Evolutionary conservation across 1,140 invertebrate species (phyloP), one percentile per base, ranked within the genome.

Genomic region (Uloborus diversus): DNA sequence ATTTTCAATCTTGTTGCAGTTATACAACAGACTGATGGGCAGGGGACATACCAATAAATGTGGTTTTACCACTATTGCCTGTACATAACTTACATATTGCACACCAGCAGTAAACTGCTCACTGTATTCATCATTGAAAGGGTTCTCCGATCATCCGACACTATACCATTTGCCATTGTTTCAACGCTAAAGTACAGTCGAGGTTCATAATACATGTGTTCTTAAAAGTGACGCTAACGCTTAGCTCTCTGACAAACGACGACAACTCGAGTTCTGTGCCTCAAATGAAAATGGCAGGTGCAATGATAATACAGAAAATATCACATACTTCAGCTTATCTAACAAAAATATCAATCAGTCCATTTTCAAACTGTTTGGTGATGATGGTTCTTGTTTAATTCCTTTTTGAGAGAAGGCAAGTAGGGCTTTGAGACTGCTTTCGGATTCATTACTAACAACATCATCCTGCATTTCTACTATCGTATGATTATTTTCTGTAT

Each of bases 361-460:
- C 80, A 81, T 81, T 70, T 81, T 81, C 35, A 81, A 59, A 64
- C 35, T 81, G 62, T 53, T 81, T 23, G 81, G 73, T 47, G 81
- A 76, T 35, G 68, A 59, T 51, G 75, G 66, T 32, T 76, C 71
- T 53, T 82, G 71, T 64, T 82, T 79, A 28, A 78, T 82, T 27
- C 81, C 81, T 56, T 79, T 82, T 75, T 82, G 81, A 62, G 81
- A 82, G 51, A 82, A 73, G 66, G 81, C 81, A 51, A 82, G 61
- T 17, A 82, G 81, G 56, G 81, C 81, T 68, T 82, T 82, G 28
- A 82, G 68, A 33, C 81, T 82, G 76, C 79, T 78, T 75, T 71
- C 68, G 23, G 68, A 80, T 80, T 80, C 79, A 47, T 71, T 73
- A 27, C 69, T 80, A n/a, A 80, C 30, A 53, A 80, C 59, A 28